Evolutionary conservation across 53 echinoderm and acorn worm species (phyloP), one percentile per base, ranked within the genome.

Genomic region (Actinopyga echinites): DNA sequence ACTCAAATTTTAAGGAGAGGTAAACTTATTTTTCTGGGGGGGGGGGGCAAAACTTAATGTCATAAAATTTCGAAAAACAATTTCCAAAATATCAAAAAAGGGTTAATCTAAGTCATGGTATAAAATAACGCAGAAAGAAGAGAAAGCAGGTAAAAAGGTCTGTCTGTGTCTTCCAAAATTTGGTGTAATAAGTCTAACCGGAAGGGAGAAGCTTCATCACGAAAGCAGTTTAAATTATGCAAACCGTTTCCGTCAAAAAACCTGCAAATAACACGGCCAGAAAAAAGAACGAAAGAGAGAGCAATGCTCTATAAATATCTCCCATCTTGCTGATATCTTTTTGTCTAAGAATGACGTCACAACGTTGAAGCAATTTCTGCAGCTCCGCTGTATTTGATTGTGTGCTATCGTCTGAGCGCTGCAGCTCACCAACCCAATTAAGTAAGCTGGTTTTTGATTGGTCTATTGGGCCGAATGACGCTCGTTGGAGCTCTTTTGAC

Each of bases 381-480:
- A 28, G 10, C 77, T 56, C 77, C 32, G 56, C 45, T 77, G 77
- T 56, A 77, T 56, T 77, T 77, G 77, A 77, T 77, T 53, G 54
- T 56, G 77, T 56, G 77, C 28, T 77, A 77, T 77, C 77, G 77
- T 77, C 55, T 77, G 77, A 77, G 77, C 77, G 54, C 77, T 77
- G 54, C 54, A 77, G 77, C 77, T 77, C 77, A 77, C 77, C 77
- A 77, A 77, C 77, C 77, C 77, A 77, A 77, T 77, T 77, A 77
- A 77, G 54, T 77, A 77, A 77, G 77, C 77, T 56, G 24, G 77
- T 26, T 55, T 77, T 53, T 77, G 77, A 77, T 77, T 77, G 77
- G 77, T 77, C 77, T 56, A 77, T 56, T 77, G 77, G 56, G 32
- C 55, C 32, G 77, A 77, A 77, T 77, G 77, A 77, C 77, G 77